These are phyloP conservation scores for Heliconius melpomene DNA, from an alignment of 1,140 invertebrate genomes.

Conservation along the genomic window DNA sequence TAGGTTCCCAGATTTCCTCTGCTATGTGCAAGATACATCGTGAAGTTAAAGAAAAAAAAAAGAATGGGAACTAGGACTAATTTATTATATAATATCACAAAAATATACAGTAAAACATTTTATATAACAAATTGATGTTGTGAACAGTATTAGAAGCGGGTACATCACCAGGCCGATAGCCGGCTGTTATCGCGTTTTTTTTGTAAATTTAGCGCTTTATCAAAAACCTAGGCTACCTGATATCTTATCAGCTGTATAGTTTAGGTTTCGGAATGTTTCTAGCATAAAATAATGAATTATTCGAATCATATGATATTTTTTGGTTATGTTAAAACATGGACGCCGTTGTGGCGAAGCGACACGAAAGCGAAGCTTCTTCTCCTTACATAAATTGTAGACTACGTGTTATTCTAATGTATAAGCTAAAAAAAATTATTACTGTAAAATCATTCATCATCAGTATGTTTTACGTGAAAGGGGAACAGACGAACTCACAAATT, in stretches of 20 bases:
- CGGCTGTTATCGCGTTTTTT: slow-evolving; percentile 65
- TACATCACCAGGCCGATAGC: slow-evolving; percentile 50
- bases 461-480: too few relatives aligned
- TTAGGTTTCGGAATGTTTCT: slow-evolving; percentile 61
- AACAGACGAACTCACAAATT: too few relatives aligned
- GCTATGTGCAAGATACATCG: too few relatives aligned
- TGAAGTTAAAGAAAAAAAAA: too few relatives aligned
- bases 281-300: slow-evolving; percentile 37
- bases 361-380: too few relatives aligned
- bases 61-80: neutral
- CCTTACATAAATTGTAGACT: neutral
- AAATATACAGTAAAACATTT: neutral
- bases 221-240: slow-evolving; percentile 71
- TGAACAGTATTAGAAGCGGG: slow-evolving; percentile 39
- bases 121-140: slow-evolving; percentile 21
- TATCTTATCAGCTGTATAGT: slow-evolving; percentile 66
- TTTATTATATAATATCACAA: neutral
- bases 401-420: too few relatives aligned
- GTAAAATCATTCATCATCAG: too few relatives aligned
- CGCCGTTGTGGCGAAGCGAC: too few relatives aligned
- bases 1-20: too few relatives aligned
- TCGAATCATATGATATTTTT: slow-evolving; percentile 1
- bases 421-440: too few relatives aligned
- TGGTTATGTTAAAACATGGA: neutral
- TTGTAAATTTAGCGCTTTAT: slow-evolving; percentile 77